A percentile compares a stretch with the other conserved stretches of the same genome.
Evolutionary conservation across 2,888 invertebrate species (phyloP).

Genomic region (Coelogynopora nodosa): DNA sequence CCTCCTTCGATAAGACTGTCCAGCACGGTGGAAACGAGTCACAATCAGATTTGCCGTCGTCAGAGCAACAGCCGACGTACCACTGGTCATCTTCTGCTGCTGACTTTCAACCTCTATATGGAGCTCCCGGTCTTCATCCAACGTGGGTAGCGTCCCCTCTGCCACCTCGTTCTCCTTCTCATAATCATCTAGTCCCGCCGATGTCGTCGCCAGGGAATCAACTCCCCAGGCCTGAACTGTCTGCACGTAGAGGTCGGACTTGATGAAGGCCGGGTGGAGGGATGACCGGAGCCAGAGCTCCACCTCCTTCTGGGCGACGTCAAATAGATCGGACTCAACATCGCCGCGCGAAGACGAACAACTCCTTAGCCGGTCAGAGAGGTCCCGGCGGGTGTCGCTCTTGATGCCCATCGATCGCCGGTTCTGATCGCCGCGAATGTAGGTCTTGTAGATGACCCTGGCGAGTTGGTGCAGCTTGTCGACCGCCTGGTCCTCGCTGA

Average conservation of each 20-base stretch:
- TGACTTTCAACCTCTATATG: neutral
- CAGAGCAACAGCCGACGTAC: neutral
- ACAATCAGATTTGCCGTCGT: neutral
- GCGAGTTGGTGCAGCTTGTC: conserved; percentile 68
- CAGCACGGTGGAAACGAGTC: neutral
- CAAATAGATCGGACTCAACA: conserved; percentile 76
- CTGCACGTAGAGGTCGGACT: conserved; percentile 80
- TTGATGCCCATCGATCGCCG: conserved; percentile 71
- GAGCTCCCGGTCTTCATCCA: conserved; percentile 80
- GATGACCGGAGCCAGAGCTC: conserved; percentile 79
- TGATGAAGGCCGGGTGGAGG: conserved; percentile 84
- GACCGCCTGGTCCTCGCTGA: conserved; percentile 56
- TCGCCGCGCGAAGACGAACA: conserved; percentile 51
- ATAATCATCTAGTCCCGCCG: neutral
- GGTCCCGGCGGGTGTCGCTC: conserved; percentile 74
- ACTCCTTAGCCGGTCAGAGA: conserved; percentile 61
- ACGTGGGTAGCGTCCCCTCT: conserved; percentile 67
- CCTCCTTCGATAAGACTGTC: conserved; percentile 4
- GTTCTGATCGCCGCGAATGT: conserved; percentile 69
- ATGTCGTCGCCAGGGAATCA: neutral
- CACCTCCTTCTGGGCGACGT: conserved; percentile 76
- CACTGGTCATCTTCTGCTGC: neutral
- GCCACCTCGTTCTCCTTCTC: neutral
- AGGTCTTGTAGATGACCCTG: conserved; percentile 66
- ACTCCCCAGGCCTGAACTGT: conserved; percentile 52